Percentiles rank a stretch among this genome's conserved stretches.
Conservation (phyloP, 2,888 invertebrate species). For the Drosophila basisetae region DNA sequence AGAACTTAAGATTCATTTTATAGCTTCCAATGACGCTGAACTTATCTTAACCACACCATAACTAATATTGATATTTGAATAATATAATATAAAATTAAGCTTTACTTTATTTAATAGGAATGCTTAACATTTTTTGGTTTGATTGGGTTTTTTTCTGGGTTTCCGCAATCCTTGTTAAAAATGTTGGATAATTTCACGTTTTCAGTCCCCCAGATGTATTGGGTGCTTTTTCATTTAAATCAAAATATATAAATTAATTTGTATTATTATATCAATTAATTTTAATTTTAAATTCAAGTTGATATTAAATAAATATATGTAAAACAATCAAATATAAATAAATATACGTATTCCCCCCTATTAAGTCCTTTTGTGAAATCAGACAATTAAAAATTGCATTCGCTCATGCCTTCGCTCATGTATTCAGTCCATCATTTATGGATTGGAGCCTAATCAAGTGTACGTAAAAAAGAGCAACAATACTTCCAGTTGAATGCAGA, state of each 20-base stretch:
- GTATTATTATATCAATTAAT: neutral
- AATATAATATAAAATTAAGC: neutral
- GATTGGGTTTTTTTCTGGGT: neutral
- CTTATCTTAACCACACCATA: neutral
- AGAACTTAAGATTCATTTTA: neutral
- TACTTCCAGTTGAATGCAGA: conserved; percentile 52
- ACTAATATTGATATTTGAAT: neutral
- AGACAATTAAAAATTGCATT: conserved; percentile 19
- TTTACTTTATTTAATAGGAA: neutral
- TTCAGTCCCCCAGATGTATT: neutral
- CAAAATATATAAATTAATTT: neutral
- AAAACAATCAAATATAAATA: neutral
- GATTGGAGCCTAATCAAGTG: conserved; percentile 68
- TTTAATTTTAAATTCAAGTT: neutral
- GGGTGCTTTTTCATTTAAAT: neutral
- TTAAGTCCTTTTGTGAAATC: conserved; percentile 7
- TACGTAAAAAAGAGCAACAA: conserved; percentile 69
- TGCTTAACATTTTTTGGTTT: neutral
- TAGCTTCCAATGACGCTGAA: neutral
- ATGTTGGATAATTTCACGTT: neutral
- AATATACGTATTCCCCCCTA: neutral
- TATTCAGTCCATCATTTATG: conserved; percentile 19
- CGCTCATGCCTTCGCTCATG: conserved; percentile 1
- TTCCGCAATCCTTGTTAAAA: neutral
- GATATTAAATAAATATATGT: neutral